Conservation (phyloP, 2,888 invertebrate genomes). For the Tolmerus cingulatus region DNA sequence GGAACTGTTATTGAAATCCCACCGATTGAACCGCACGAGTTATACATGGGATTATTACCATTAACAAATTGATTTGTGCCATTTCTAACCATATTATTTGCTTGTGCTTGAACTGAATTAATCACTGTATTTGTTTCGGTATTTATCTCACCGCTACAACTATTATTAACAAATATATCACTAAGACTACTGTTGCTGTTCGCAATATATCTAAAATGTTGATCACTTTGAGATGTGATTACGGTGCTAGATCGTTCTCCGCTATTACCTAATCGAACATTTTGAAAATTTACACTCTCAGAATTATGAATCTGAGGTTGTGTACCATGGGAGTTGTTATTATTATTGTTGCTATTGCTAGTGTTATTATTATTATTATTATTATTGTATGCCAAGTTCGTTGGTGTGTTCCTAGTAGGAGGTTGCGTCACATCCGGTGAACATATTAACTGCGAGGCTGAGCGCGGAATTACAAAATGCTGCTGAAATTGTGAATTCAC, state of each 20-base stretch:
- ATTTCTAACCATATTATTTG: conserved; percentile 52
- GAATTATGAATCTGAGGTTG: conserved; percentile 53
- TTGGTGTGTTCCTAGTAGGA: conserved; percentile 38
- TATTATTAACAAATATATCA: conserved; percentile 62
- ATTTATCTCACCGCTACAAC: conserved; percentile 53
- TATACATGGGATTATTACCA: conserved; percentile 54
- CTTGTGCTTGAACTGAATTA: conserved; percentile 50
- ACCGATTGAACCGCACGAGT: conserved; percentile 57
- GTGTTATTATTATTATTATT: conserved; percentile 37
- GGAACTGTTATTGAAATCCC: conserved; percentile 58
- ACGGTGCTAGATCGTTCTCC: conserved; percentile 46
- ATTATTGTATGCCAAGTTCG: conserved; percentile 46
- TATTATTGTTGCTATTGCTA: conserved; percentile 21
- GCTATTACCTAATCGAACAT: conserved; percentile 42
- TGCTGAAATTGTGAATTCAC: conserved; percentile 60
- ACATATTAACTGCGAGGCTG: conserved; percentile 65
- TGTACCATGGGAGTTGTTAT: conserved; percentile 9
- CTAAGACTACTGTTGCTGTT: conserved; percentile 61
- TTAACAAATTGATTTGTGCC: conserved; percentile 44
- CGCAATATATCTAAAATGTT: conserved; percentile 60
- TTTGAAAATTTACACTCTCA: conserved; percentile 56
- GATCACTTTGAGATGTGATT: conserved; percentile 59
- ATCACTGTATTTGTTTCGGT: conserved; percentile 30
- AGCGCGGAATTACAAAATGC: conserved; percentile 66
- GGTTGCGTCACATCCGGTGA: conserved; percentile 18